phyloP scores from a whole-genome alignment of 2,113 vertebrate species.

The Amazona guildingii region DNA sequence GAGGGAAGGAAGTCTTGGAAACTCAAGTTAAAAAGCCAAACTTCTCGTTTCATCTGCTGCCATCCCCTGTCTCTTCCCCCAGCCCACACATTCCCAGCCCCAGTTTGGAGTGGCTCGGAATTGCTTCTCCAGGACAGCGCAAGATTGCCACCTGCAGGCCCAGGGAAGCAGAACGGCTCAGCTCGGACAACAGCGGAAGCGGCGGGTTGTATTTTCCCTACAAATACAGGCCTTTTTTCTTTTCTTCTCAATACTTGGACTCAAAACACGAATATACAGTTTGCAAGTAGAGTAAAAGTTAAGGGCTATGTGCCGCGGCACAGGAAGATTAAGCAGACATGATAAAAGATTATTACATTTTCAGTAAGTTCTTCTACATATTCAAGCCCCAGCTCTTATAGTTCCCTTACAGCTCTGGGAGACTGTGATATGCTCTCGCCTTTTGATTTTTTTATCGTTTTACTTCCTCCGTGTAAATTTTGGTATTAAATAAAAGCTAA shows the following conservation, averaged over 20 bases:
- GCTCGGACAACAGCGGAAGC: not conserved
- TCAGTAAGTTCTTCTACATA: slow-evolving; percentile 16
- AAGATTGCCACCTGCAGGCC: slow-evolving; percentile 73
- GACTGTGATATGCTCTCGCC: not conserved
- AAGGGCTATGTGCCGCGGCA: not conserved
- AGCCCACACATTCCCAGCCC: not conserved
- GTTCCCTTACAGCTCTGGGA: slow-evolving; percentile 16
- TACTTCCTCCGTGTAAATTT: not conserved
- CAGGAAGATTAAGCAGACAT: not conserved
- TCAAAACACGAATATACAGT: not conserved
- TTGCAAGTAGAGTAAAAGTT: not conserved
- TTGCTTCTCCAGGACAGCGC: not conserved
- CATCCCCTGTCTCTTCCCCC: not conserved
- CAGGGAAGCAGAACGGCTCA: not conserved
- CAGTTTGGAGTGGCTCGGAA: not conserved
- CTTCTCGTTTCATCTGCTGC: not conserved
- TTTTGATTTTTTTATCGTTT: slow-evolving; percentile 10
- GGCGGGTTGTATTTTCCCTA: not conserved
- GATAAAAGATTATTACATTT: slow-evolving; percentile 7
- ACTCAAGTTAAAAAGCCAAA: not conserved
- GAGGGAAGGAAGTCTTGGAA: slow-evolving; percentile 25
- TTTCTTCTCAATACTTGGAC: not conserved
- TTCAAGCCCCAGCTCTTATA: not conserved
- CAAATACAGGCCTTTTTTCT: not conserved
- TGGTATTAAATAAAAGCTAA: slow-evolving; percentile 6